These are phyloP conservation scores for Poeciliopsis turneri DNA, from an alignment of 2,797 vertebrate genomes.

Conservation along the genomic window DNA sequence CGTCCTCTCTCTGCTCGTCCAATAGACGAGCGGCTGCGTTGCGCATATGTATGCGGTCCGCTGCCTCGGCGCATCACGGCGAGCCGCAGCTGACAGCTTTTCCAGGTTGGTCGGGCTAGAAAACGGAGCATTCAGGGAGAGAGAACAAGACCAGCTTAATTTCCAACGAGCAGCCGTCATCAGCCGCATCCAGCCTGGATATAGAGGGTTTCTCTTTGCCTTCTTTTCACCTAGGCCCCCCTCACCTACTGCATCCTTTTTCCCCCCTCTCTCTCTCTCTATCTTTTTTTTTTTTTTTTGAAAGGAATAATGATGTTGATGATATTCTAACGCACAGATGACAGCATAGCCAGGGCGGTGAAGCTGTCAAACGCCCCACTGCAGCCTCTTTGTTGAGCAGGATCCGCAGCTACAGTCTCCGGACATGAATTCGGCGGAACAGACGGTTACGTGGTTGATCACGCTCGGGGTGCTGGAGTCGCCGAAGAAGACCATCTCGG, in stretches of 20 bases:
- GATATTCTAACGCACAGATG: conserved; percentile 64
- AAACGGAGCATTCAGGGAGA: conserved; percentile 61
- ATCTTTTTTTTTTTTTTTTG: background rate
- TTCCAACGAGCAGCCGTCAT: conserved; percentile 83
- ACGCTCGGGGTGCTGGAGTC: conserved; percentile 95
- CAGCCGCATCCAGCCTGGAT: conserved; percentile 81
- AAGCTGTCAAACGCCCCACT: conserved; percentile 46
- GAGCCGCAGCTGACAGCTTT: conserved; percentile 83
- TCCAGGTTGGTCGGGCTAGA: conserved; percentile 75
- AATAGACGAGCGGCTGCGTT: conserved; percentile 73
- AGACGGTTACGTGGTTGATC: conserved; percentile 98
- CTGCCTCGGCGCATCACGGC: conserved; percentile 80
- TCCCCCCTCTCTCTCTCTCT: background rate
- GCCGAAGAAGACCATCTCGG: conserved; percentile 94
- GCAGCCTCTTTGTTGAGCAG: conserved; percentile 57
- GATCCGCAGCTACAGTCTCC: conserved; percentile 38
- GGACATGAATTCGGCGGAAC: conserved; percentile 94
- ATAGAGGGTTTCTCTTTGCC: conserved; percentile 46
- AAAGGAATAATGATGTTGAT: conserved; percentile 55
- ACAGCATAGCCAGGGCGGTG: conserved; percentile 62
- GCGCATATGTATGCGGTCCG: conserved; percentile 75
- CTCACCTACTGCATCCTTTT: conserved; percentile 63
- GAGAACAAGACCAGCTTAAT: conserved; percentile 81
- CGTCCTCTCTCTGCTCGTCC: conserved; percentile 68
- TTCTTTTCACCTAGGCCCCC: background rate